phyloP scores from a whole-genome alignment of 2,113 vertebrate genomes.

The Crotalus helleri region DNA sequence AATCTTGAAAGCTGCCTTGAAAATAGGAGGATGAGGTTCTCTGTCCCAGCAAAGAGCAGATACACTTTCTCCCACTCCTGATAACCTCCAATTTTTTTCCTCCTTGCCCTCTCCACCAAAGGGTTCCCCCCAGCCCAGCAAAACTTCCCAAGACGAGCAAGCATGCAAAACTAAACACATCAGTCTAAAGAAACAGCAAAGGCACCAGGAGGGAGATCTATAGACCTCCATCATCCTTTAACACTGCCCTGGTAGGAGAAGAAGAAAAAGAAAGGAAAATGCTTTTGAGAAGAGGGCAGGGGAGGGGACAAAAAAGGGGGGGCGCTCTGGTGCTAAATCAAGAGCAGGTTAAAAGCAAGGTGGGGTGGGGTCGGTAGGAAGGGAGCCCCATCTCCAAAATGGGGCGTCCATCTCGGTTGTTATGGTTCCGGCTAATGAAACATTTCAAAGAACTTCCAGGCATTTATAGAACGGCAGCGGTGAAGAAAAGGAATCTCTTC shows the following conservation, averaged over 20 bases:
- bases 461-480: no score
- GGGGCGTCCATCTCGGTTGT: no score
- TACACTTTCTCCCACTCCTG: no score
- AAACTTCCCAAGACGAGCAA: not conserved
- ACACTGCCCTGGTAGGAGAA: not conserved
- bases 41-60: not conserved
- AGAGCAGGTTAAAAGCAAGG: not conserved
- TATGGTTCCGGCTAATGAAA: no score
- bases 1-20: not conserved
- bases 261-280: not conserved
- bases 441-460: no score
- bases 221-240: not conserved
- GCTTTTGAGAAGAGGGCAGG: not conserved
- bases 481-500: no score
- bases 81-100: not conserved
- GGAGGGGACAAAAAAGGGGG: not conserved
- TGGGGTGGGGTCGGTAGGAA: not conserved
- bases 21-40: not conserved
- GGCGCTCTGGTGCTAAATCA: not conserved
- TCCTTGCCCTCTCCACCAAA: not conserved
- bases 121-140: not conserved
- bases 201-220: not conserved
- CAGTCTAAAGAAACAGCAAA: not conserved
- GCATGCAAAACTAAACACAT: not conserved
- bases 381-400: not conserved